Base-by-base conservation (phyloP, 2,113 vertebrate genomes). In the Uropsilus gracilis region DNA sequence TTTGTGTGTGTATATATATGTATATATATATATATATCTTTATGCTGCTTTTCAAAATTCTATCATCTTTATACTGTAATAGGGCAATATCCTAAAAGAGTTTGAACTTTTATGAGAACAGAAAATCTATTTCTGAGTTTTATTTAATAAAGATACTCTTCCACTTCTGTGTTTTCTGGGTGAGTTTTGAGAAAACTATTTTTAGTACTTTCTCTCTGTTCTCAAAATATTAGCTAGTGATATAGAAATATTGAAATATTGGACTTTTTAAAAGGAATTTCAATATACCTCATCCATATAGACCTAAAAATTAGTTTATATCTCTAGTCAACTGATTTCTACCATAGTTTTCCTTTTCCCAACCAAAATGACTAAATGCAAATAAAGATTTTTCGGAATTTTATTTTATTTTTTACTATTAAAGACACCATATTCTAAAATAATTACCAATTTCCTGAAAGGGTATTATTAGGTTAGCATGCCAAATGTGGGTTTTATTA, bases 181-280 rank as follows among this genome's bases (percentile, higher is more conserved):
- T 96, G 92, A 82, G 28, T 78, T 91, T 73, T 66, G n/a, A 90
- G 44, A 28, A 89, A 90, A 94, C 59, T 96, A 63, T 53, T 86
- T 57, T 68, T 89, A 44, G 9, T 39, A 87, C 37, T 94, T 81
- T 73, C 59, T 90, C 16, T 80, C 88, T 82, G 24, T 96, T 94
- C 85, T 76, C 17, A 84, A 97, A 93, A 76, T 88, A 91, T 94
- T 76, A 73, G 64, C 48, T 37, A 69, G 13, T 22, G 9, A 61
- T 44, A 42, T 76, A 77, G 89, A 53, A 61, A 94, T 72, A 30
- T n/a, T 14, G 16, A 83, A 87, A 34, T 92, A 53, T 69, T 89
- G 50, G 42, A 13, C 77, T 94, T 78, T 78, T 92, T 0, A 87
- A 92, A 89, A 89, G 28, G 39, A 48, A 72, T 77, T 6, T 97